Percentiles rank a stretch among this genome's conserved stretches.
Evolutionary conservation across 2,113 vertebrate genomes (phyloP).

Genomic region (Ciconia stormi): DNA sequence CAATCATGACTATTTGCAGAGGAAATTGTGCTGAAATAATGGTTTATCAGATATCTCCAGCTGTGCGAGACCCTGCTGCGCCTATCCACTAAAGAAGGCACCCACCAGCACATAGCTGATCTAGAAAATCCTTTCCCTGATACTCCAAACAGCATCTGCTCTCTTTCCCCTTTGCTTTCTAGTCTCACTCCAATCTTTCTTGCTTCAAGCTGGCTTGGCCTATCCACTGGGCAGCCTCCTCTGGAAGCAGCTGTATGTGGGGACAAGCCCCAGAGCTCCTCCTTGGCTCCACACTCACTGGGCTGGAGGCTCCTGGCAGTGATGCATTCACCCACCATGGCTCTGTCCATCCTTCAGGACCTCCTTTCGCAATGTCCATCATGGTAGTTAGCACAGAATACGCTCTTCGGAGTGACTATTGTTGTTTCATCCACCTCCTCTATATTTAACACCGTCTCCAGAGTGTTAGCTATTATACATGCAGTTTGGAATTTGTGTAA

Average conservation of each 20-base stretch:
- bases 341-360: background rate
- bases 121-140: background rate
- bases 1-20: conserved; percentile 1
- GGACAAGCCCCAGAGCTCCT: background rate
- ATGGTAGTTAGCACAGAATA: background rate
- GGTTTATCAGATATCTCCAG: background rate
- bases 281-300: accelerated
- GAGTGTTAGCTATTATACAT: background rate
- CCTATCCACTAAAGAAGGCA: background rate
- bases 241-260: background rate
- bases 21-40: conserved; percentile 10
- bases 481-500: background rate
- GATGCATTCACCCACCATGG: accelerated
- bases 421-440: background rate
- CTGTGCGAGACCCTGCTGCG: background rate
- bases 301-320: background rate
- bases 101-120: background rate
- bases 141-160: background rate
- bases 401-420: background rate
- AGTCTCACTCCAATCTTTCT: background rate
- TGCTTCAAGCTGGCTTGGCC: background rate
- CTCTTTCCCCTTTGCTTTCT: background rate
- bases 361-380: background rate
- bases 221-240: background rate
- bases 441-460: accelerated